These are phyloP conservation scores for Charina bottae DNA, from an alignment of 2,113 vertebrate genomes.

Conservation along the genomic window DNA sequence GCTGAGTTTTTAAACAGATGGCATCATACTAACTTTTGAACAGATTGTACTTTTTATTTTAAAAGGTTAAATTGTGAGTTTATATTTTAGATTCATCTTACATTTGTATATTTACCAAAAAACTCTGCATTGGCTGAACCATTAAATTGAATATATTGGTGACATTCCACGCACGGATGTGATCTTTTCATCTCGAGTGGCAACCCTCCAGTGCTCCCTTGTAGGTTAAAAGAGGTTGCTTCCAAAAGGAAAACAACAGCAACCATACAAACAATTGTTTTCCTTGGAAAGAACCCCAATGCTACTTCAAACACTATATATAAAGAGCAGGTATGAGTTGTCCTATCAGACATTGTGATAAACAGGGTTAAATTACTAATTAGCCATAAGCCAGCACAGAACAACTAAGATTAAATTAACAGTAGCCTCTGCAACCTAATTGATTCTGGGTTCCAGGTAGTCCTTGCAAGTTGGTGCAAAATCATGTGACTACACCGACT, in stretches of 20 bases:
- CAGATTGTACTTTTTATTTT: conserved; percentile 18
- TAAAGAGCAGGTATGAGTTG: background rate
- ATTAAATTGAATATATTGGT: background rate
- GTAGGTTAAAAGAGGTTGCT: background rate
- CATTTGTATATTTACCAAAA: background rate
- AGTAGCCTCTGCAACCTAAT: background rate
- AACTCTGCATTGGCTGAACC: background rate
- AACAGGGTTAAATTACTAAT: background rate
- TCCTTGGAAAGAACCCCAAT: background rate
- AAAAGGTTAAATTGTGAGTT: conserved; percentile 9
- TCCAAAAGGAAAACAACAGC: background rate
- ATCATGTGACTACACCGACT: background rate
- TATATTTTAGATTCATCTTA: background rate
- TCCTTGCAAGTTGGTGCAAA: background rate
- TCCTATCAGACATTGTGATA: background rate
- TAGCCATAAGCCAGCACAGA: background rate
- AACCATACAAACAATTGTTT: background rate
- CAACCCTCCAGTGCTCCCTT: background rate
- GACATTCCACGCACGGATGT: background rate
- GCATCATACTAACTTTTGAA: background rate
- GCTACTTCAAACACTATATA: background rate
- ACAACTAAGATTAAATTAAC: background rate
- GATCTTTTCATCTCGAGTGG: background rate
- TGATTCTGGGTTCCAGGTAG: background rate
- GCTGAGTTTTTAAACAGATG: background rate